Conservation (phyloP, 2,888 invertebrate species). For the Teinopalpus imperialis region DNA sequence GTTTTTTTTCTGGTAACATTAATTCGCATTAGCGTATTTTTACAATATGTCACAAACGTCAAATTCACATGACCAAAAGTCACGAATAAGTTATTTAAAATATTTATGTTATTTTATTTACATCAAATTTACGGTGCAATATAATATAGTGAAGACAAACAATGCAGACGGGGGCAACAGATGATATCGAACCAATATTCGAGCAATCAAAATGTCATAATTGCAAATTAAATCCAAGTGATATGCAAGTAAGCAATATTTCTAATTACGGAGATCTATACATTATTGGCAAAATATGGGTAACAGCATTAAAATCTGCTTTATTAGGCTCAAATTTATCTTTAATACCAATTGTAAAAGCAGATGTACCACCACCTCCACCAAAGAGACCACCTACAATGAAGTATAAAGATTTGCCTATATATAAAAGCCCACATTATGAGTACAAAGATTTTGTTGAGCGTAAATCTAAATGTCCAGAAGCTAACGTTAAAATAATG, state of each 20-base stretch:
- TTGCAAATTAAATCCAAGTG: constrained; percentile 4
- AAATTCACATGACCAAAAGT: constrained; percentile 7
- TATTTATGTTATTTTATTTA: constrained; percentile 2
- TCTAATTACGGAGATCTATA: constrained; percentile 46
- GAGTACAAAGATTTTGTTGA: constrained; percentile 51
- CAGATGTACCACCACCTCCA: constrained; percentile 36
- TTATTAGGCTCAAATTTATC: constrained; percentile 44
- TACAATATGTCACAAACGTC: constrained; percentile 14
- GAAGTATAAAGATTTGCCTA: constrained; percentile 56
- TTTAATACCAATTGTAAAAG: constrained; percentile 48
- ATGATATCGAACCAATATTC: background rate
- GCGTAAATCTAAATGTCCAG: constrained; percentile 42
- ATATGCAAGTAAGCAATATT: too few species aligned
- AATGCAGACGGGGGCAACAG: background rate
- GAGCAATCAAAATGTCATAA: background rate
- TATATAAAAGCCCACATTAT: constrained; percentile 53
- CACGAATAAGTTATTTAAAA: background rate
- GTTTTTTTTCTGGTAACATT: constrained; percentile 1
- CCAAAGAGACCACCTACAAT: constrained; percentile 54
- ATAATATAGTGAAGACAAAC: background rate
- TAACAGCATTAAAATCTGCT: constrained; percentile 40
- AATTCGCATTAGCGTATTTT: background rate
- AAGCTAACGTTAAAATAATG: constrained; percentile 42
- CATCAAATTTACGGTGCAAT: constrained; percentile 10
- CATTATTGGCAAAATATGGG: constrained; percentile 50